A percentile compares a stretch with the other conserved stretches of the same genome.
Evolutionary conservation across 2,888 invertebrate genomes (phyloP).

Genomic region (Caenorhabditis doughertyi): DNA sequence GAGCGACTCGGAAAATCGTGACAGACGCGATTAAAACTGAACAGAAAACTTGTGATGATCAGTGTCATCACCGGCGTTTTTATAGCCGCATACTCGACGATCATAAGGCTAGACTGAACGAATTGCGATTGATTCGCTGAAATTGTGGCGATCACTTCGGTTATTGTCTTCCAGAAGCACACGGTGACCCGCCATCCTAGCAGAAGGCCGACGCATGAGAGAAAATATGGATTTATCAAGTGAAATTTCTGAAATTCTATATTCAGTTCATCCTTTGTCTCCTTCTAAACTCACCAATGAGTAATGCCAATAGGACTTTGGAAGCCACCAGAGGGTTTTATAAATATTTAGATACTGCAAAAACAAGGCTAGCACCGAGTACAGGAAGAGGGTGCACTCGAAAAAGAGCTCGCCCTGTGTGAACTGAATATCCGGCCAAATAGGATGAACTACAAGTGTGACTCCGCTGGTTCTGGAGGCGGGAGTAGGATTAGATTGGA

Average conservation of each 20-base stretch:
- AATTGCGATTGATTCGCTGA: conserved; percentile 63
- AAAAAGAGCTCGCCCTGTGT: conserved; percentile 88
- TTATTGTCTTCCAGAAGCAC: conserved; percentile 84
- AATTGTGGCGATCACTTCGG: conserved; percentile 68
- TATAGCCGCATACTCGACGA: conserved; percentile 76
- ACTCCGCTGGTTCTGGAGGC: conserved; percentile 57
- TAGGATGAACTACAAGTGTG: conserved; percentile 70
- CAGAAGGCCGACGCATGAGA: conserved; percentile 90
- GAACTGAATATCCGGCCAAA: conserved; percentile 72
- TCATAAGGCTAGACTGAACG: conserved; percentile 65
- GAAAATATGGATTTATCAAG: conserved; percentile 92
- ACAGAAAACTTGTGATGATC: conserved; percentile 80
- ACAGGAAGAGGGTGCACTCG: conserved; percentile 91
- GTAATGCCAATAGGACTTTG: conserved; percentile 92
- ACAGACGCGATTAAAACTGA: conserved; percentile 86
- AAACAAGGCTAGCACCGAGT: conserved; percentile 88
- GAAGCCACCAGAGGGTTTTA: conserved; percentile 97
- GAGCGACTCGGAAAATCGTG: conserved; percentile 89
- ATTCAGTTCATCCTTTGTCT: conserved; percentile 74
- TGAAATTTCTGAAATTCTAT: conserved; percentile 91
- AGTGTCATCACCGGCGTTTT: conserved; percentile 81
- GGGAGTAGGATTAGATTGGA: conserved; percentile 6
- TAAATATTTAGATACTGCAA: conserved; percentile 96
- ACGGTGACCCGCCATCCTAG: conserved; percentile 89
- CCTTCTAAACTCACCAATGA: conserved; percentile 88